Evolutionary conservation across 2,888 invertebrate genomes (phyloP), one percentile per base, ranked within the genome.

Genomic region (Tachina fera): DNA sequence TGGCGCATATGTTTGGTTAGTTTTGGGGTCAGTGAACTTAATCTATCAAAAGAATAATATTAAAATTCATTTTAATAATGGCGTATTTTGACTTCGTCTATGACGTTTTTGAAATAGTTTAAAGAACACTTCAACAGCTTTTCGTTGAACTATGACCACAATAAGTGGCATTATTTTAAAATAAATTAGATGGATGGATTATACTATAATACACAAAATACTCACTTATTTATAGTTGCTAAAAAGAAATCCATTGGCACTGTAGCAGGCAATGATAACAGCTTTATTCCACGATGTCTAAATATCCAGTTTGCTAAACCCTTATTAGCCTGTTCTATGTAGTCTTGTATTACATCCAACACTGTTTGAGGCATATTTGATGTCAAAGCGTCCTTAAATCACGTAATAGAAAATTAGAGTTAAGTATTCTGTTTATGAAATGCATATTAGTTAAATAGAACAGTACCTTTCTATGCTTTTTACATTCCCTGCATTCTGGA

Each of bases 341-440:
- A 98, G 91, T 97, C 97, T 94, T 98, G 98, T 92, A 98, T 97
- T 90, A 97, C 96, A 89, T 96, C 96, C 93, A 97, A 94, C 89
- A 98, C 97, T 1, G 97, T 96, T 91, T 98, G 97, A 11, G 98
- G 98, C 88, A 98, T 95, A 91, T 97, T 96, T 86, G 97, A 97
- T 43, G 96, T 95, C 86, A 97, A 94, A 14, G 98, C 97, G 93
- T 97, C 97, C 97, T 97, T 67, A 11, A 87, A 80, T 53, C 16
- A 47, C n/a, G 22, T 16, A 70, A 56, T 60, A 11, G 16, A 19
- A 49, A 39, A 49, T 39, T 8, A 60, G 10, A 8, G n/a, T 41
- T 65, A 75, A 22, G 9, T 9, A n/a, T 39, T 45, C n/a, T 1
- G 4, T 41, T 41, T 53, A 16, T 5, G 8, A 51, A 63, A 5